Base-by-base conservation (phyloP, 2,888 invertebrate genomes). In the Epinotia brunnichana region DNA sequence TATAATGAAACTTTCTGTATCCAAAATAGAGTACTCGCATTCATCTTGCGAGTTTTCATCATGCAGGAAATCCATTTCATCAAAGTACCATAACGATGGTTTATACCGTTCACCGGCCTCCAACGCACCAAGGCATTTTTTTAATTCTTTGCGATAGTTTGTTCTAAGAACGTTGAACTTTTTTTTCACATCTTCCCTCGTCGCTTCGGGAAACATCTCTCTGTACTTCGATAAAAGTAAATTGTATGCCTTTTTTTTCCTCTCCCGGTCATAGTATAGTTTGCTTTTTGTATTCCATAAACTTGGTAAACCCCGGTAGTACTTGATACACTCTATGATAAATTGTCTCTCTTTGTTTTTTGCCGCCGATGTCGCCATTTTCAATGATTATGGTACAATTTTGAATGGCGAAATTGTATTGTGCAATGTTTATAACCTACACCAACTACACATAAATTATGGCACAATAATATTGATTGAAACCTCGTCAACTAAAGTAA, bases 81-180 rank as follows among this genome's bases (percentile, higher is more conserved):
- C 56, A 64, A 70, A 77, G 74, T 77, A 78, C 77, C 77, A 78
- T 66, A 76, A 72, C 44, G 77, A 70, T 29, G 78, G 76, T 74
- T 74, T 15, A 66, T 76, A 76, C 57, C 71, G 71, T 39, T 73
- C 69, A 48, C 75, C 74, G 48, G 74, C 74, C 73, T 76, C 73
- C 70, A 73, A 74, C n/a, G 54, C 75, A 59, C n/a, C 15, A 15
- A 76, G 66, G 68, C 76, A 66, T 76, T 78, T 80, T 68, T 77
- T 78, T 17, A 78, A 76, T 57, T 79, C 78, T 69, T 78, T 77
- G 9, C 77, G 76, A 66, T 79, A 79, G 63, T 79, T 79, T 48
- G 78, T 79, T 76, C 78, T 77, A 56, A 79, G 74, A 74, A 75
- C 67, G 74, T 80, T 77, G 11, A 77, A 75, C 76, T 79, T 79